These are phyloP conservation scores for Drosophila albomicans DNA, from an alignment of 1,140 invertebrate species.

Conservation along the genomic window DNA sequence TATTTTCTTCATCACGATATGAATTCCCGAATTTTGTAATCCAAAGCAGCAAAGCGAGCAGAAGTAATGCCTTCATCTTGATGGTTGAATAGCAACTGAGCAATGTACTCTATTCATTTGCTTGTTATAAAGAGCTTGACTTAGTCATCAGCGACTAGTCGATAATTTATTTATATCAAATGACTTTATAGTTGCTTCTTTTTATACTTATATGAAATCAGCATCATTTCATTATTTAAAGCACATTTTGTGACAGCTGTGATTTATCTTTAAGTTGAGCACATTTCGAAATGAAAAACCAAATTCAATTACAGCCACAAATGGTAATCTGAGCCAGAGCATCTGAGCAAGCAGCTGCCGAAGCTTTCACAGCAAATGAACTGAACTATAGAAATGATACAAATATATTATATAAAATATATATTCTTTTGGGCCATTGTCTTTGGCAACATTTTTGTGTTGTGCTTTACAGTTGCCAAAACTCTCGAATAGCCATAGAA, in stretches of 20 bases:
- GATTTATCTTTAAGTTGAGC: not conserved
- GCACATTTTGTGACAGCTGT: too few species aligned
- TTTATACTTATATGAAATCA: too few species aligned
- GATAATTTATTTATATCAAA: not conserved
- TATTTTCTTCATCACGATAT: not conserved
- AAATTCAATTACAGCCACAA: slow-evolving; percentile 34
- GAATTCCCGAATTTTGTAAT: not conserved
- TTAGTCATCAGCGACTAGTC: not conserved
- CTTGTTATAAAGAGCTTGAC: too few species aligned
- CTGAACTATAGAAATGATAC: not conserved
- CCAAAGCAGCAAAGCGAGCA: not conserved
- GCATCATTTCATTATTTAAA: too few species aligned
- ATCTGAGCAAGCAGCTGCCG: not conserved
- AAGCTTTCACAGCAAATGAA: slow-evolving; percentile 3
- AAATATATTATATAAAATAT: not conserved
- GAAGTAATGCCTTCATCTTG: slow-evolving; percentile 9
- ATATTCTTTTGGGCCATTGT: slow-evolving; percentile 5
- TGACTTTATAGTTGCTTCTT: not conserved
- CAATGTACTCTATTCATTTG: not conserved
- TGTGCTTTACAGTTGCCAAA: not conserved
- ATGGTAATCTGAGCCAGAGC: slow-evolving; percentile 28
- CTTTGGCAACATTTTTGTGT: too few species aligned
- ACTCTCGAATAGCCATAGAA: not conserved
- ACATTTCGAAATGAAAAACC: slow-evolving; percentile 5
- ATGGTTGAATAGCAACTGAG: not conserved